Conservation (phyloP, 2,113 vertebrate species). For the Dasyurus viverrinus region DNA sequence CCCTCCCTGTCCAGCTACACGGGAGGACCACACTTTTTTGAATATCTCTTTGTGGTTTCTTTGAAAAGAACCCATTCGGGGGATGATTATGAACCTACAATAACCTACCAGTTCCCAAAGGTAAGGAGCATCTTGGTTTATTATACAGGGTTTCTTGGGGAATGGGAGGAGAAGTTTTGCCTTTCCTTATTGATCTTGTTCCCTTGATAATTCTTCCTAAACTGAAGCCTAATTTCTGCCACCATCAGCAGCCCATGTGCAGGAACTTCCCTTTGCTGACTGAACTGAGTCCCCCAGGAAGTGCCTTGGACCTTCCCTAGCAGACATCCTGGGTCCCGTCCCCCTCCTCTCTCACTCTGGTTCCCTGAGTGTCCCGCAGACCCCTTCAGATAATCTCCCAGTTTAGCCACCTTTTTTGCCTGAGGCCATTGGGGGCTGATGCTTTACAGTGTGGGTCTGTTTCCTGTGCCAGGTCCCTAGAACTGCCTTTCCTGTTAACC, state of each 20-base stretch:
- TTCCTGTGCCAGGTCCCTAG: neutral
- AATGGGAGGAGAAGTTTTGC: no score
- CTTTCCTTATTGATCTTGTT: neutral
- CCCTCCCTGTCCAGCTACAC: conserved; percentile 72
- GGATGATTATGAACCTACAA: conserved; percentile 89
- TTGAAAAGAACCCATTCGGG: conserved; percentile 86
- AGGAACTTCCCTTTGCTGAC: conserved; percentile 36
- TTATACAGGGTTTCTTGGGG: neutral
- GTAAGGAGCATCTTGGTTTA: conserved; percentile 79
- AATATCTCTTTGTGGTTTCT: conserved; percentile 96
- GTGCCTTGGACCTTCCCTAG: neutral
- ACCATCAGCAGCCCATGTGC: conserved; percentile 59
- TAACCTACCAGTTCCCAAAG: conserved; percentile 98
- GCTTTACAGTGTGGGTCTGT: neutral
- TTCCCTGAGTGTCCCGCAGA: neutral
- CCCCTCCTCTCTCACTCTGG: neutral
- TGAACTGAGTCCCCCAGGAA: neutral
- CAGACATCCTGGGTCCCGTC: neutral
- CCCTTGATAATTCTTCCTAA: conserved; percentile 24
- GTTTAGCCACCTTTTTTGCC: neutral
- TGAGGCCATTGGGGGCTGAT: neutral
- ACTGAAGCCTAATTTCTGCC: conserved; percentile 23
- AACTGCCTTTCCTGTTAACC: neutral
- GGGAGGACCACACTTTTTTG: conserved; percentile 94
- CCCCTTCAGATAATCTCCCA: neutral